These are phyloP conservation scores for Pitta sordida DNA, from an alignment of 2,113 vertebrate species.

Conservation along the genomic window DNA sequence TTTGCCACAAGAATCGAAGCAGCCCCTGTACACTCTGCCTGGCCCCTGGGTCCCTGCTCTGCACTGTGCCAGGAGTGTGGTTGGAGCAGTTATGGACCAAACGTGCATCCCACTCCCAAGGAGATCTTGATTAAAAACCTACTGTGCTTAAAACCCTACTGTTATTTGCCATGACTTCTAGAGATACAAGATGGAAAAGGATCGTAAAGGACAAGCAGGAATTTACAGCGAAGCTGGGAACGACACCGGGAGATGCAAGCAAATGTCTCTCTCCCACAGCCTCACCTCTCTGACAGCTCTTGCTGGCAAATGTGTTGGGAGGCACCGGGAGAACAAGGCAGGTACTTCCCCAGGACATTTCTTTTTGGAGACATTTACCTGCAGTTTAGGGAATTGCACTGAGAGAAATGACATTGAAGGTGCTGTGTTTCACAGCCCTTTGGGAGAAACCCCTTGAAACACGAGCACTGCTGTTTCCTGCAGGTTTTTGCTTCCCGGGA, in stretches of 20 bases:
- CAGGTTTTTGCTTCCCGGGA: neutral
- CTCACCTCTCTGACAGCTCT: neutral
- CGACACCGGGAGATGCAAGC: fast-evolving
- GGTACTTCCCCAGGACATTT: neutral
- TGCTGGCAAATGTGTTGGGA: neutral
- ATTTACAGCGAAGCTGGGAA: neutral
- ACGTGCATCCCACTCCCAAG: neutral
- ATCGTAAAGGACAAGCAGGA: neutral
- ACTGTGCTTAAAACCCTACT: neutral
- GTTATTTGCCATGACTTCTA: neutral
- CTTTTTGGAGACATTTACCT: neutral
- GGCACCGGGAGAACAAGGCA: neutral
- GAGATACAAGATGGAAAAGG: neutral
- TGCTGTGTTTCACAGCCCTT: neutral
- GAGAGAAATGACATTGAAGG: neutral
- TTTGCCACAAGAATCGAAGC: neutral
- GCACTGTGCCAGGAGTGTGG: neutral
- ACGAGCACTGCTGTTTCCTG: neutral
- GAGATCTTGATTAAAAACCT: neutral
- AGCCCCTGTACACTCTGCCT: fast-evolving
- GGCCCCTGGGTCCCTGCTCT: fast-evolving
- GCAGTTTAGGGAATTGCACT: fast-evolving
- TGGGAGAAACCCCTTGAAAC: neutral
- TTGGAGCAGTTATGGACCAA: neutral
- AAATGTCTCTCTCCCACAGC: neutral